Evolutionary conservation across 2,888 invertebrate genomes (phyloP), one percentile per base, ranked within the genome.

Genomic region (Caenorhabditis panamensis): DNA sequence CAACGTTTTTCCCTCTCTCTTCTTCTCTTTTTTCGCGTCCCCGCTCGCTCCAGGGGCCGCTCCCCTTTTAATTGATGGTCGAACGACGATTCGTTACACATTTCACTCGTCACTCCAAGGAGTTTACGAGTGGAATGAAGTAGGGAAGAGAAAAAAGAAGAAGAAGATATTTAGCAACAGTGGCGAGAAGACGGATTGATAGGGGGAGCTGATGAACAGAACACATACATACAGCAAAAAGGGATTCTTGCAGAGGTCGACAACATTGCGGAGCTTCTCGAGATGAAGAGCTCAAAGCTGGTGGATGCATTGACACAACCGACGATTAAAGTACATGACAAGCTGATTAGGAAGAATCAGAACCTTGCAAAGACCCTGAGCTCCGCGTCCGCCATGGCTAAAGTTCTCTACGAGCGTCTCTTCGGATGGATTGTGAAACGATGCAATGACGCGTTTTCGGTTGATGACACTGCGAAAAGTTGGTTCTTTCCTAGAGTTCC

Each of bases 311-410:
- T 92, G 64, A 89, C 92, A 44, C 92, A 92, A 82, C 92, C 92
- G 26, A 92, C 91, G 83, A 92, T 92, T 69, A 92, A 92, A 87
- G 88, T 91, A 24, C 92, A 92, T 41, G 92, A 89, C 49, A 92
- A 92, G 78, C 89, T 89, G 73, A 92, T 92, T 58, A 91, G 91
- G 76, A 92, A 92, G 86, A 92, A 92, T 82, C 92, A 92, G 89
- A 92, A 91, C 85, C 88, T 91, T 81, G 91, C 91, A 69, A 92
- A 93, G 86, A 85, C 87, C 1, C 51, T 84, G 0, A 79, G 80
- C 62, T 86, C 88, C 22, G 88, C 87, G 0, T 83, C 87, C 4
- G 89, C 88, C 13, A 83, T 90, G 73, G 87, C 88, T 2, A 90
- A 90, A 78, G 75, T 84, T 5, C 68, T 90, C 13, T 90, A 90